phyloP scores from a whole-genome alignment of 2,113 vertebrate species.

The Nanorana parkeri region DNA sequence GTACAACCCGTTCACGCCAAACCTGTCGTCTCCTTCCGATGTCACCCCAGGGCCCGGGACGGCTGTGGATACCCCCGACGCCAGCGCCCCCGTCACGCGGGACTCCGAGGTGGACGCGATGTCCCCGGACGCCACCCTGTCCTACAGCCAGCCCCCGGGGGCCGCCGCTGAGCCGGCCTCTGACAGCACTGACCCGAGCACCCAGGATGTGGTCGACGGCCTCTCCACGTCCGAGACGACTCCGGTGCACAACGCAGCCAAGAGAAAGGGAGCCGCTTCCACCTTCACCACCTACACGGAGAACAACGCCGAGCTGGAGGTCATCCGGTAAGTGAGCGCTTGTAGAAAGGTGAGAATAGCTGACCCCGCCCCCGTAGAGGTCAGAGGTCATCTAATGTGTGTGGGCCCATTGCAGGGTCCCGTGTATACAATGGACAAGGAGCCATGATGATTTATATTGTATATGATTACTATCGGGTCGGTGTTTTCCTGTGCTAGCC shows the following conservation, averaged over 20 bases:
- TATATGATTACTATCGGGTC: too few relatives aligned
- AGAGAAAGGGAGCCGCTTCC: slow-evolving; percentile 56
- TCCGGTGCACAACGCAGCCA: slow-evolving; percentile 76
- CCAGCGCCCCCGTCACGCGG: slow-evolving; percentile 35
- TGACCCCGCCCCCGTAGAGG: too few relatives aligned
- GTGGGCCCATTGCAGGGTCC: too few relatives aligned
- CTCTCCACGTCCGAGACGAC: slow-evolving; percentile 85
- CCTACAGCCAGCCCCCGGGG: neutral
- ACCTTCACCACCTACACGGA: slow-evolving; percentile 71
- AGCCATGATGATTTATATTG: too few relatives aligned
- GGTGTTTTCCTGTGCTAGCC: too few relatives aligned
- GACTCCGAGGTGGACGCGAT: slow-evolving; percentile 36
- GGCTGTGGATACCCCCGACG: neutral
- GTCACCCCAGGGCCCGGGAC: slow-evolving; percentile 85
- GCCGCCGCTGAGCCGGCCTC: neutral
- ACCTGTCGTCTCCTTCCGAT: slow-evolving; percentile 78
- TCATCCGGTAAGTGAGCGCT: slow-evolving; percentile 86
- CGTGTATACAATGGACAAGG: too few relatives aligned
- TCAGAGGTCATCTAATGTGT: neutral
- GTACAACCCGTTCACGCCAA: slow-evolving; percentile 91
- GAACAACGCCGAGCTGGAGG: slow-evolving; percentile 84
- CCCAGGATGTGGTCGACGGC: slow-evolving; percentile 70
- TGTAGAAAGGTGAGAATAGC: too few relatives aligned
- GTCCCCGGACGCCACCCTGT: slow-evolving; percentile 25
- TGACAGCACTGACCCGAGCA: slow-evolving; percentile 79